A percentile compares a stretch with the other conserved stretches of the same genome.
phyloP scores from a whole-genome alignment of 2,888 invertebrate species.

The Agonopterix heracliana region DNA sequence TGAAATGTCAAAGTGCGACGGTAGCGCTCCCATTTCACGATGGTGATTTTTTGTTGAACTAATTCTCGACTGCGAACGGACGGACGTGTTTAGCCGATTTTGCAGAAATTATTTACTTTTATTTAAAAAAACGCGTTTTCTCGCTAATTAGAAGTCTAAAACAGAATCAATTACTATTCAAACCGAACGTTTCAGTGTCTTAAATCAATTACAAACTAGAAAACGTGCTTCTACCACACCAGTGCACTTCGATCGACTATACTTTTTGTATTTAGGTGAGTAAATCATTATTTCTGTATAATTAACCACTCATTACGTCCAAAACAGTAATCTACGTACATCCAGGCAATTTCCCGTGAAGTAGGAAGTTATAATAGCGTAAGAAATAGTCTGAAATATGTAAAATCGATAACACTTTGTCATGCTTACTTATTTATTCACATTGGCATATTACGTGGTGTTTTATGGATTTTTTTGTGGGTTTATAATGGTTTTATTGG shows the following conservation, averaged over 20 bases:
- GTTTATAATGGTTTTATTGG: slow-evolving; percentile 9
- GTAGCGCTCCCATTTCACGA: too few relatives aligned
- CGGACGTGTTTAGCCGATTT: too few relatives aligned
- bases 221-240: too few relatives aligned
- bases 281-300: slow-evolving; percentile 17
- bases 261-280: slow-evolving; percentile 12
- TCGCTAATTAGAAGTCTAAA: slow-evolving; percentile 4
- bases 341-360: background rate
- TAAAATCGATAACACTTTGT: slow-evolving; percentile 18
- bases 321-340: background rate
- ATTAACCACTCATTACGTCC: slow-evolving; percentile 2
- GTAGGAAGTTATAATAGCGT: background rate
- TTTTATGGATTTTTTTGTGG: slow-evolving; percentile 23
- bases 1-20: too few relatives aligned
- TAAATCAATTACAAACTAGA: too few relatives aligned
- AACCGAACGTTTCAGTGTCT: background rate
- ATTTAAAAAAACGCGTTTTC: slow-evolving; percentile 9
- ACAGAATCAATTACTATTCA: background rate
- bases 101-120: background rate
- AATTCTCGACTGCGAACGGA: too few relatives aligned
- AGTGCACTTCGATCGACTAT: slow-evolving; percentile 6
- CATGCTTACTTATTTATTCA: slow-evolving; percentile 26
- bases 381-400: background rate
- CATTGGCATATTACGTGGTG: slow-evolving; percentile 12
- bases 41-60: too few relatives aligned